These are phyloP conservation scores for Lerista edwardsae DNA, from an alignment of 2,797 vertebrate genomes.

Conservation along the genomic window DNA sequence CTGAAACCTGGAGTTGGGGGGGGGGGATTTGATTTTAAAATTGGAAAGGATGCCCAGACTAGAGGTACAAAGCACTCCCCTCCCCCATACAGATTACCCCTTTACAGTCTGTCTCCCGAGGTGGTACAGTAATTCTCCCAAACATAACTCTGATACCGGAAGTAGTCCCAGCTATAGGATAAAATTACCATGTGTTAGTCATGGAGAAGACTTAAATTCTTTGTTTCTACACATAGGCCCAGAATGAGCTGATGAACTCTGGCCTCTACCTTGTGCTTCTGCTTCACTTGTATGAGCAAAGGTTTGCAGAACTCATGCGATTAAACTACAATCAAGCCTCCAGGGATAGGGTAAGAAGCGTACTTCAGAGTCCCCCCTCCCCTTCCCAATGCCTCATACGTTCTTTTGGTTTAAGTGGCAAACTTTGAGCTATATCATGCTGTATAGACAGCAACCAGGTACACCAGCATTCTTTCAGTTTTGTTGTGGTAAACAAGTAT, in stretches of 20 bases:
- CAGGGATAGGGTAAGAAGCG: constrained; percentile 53
- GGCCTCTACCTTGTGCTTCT: constrained; percentile 64
- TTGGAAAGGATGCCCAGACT: neutral
- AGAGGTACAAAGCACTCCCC: neutral
- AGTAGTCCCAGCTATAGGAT: neutral
- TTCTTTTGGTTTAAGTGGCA: neutral
- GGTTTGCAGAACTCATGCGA: constrained; percentile 63
- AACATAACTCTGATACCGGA: neutral
- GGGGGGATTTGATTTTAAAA: neutral
- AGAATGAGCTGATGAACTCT: constrained; percentile 50
- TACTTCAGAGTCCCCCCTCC: neutral
- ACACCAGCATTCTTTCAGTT: neutral
- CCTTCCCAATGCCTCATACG: rapidly evolving
- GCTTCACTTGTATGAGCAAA: constrained; percentile 67
- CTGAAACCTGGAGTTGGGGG: neutral
- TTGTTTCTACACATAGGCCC: constrained; percentile 43
- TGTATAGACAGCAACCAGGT: neutral
- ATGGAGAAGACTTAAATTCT: neutral
- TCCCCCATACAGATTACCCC: neutral
- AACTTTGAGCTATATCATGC: neutral
- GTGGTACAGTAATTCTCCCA: neutral
- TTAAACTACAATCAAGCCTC: constrained; percentile 18
- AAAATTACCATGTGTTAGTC: neutral
- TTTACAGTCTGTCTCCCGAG: no score
- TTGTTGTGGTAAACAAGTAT: neutral